Conservation (phyloP, 2,113 vertebrate genomes). For the Poeciliopsis occidentalis region DNA sequence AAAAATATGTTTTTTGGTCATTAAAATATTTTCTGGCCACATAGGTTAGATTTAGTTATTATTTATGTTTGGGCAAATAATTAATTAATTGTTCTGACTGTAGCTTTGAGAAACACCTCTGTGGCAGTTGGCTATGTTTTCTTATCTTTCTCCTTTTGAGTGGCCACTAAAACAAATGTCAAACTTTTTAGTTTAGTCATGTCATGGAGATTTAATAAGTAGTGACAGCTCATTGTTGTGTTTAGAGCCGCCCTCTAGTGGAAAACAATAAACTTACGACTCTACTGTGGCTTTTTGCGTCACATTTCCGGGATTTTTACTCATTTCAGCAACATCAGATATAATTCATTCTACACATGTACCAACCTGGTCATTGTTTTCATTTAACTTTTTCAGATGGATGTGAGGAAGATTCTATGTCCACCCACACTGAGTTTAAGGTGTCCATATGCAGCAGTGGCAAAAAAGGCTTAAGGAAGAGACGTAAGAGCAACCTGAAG, state of each 20-base stretch:
- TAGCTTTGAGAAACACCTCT: no score
- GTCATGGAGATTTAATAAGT: background rate
- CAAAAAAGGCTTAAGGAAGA: constrained; percentile 63
- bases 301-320: no score
- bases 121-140: no score
- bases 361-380: background rate
- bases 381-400: constrained; percentile 26
- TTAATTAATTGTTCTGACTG: no score
- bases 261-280: background rate
- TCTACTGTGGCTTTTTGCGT: background rate
- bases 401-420: constrained; percentile 26
- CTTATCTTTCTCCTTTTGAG: no score
- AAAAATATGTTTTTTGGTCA: background rate
- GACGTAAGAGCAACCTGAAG: constrained; percentile 36
- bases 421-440: constrained; percentile 39
- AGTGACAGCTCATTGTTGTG: background rate
- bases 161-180: background rate
- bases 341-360: background rate
- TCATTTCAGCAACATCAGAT: background rate
- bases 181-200: background rate
- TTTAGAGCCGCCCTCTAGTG: background rate
- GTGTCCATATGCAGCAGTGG: constrained; percentile 69
- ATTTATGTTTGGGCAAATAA: no score
- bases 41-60: background rate
- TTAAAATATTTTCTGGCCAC: background rate